Conservation (phyloP, 2,888 invertebrate genomes). For the Argyresthia albistria region DNA sequence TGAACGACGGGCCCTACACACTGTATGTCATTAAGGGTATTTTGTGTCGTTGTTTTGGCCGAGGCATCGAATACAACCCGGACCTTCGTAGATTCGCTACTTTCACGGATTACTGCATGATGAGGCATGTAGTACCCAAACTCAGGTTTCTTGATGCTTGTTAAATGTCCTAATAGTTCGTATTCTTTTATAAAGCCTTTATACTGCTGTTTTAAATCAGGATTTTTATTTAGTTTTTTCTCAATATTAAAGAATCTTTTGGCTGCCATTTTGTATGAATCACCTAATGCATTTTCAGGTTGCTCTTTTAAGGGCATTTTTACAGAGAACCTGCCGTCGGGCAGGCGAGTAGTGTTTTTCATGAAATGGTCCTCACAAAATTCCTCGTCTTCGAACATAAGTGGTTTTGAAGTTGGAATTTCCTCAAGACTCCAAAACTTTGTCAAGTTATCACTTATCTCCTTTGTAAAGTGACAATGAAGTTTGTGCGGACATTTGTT, state of each 20-base stretch:
- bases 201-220: conserved; percentile 3
- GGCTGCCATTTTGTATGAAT: conserved; percentile 6
- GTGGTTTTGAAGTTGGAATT: conserved; percentile 4
- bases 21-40: too few species aligned
- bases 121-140: neutral
- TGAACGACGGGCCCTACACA: too few species aligned
- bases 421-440: conserved; percentile 14
- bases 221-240: conserved; percentile 8
- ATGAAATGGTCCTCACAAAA: conserved; percentile 12
- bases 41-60: too few species aligned
- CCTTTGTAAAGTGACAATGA: conserved; percentile 7
- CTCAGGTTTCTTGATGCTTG: neutral
- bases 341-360: conserved; percentile 8
- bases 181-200: conserved; percentile 5
- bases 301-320: conserved; percentile 11
- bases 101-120: too few species aligned
- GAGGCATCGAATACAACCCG: too few species aligned
- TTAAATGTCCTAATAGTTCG: conserved; percentile 3
- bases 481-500: conserved; percentile 1
- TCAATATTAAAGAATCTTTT: conserved; percentile 7
- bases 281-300: conserved; percentile 8
- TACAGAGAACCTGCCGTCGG: conserved; percentile 12
- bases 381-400: conserved; percentile 9
- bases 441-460: conserved; percentile 1
- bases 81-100: too few species aligned